phyloP scores from a whole-genome alignment of 1,140 invertebrate genomes.

The Catajapyx aquilonaris region DNA sequence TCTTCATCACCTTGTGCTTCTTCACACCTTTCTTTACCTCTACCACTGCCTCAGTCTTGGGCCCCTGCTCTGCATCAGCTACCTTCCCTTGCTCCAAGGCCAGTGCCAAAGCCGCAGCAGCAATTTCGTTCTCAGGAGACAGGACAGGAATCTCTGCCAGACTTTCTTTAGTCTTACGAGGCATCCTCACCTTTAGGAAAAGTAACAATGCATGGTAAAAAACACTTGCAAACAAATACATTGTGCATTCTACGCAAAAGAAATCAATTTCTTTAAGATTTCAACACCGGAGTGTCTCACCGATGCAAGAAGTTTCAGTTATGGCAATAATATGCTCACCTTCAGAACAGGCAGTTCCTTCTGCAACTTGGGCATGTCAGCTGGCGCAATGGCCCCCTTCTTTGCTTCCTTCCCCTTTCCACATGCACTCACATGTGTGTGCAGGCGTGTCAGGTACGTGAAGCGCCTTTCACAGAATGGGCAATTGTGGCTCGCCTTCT shows the following conservation, averaged over 20 bases:
- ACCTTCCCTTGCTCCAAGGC: background rate
- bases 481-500: background rate
- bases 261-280: too few relatives aligned
- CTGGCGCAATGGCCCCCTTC: background rate
- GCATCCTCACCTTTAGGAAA: too few relatives aligned
- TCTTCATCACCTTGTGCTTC: background rate
- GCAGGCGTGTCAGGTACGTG: constrained; percentile 1
- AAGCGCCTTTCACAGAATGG: constrained; percentile 3
- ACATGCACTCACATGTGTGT: constrained; percentile 4
- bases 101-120: background rate
- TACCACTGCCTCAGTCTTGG: background rate
- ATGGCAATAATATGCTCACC: too few relatives aligned
- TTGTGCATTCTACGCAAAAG: too few relatives aligned
- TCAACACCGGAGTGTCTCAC: too few relatives aligned
- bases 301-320: too few relatives aligned
- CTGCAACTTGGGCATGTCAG: background rate
- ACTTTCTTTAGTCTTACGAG: background rate
- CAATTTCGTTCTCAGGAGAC: background rate
- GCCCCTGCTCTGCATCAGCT: background rate
- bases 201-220: too few relatives aligned
- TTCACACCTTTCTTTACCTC: background rate
- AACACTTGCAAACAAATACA: too few relatives aligned
- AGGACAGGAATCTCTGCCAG: constrained; percentile 3
- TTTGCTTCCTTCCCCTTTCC: background rate
- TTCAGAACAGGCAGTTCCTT: too few relatives aligned